Base-by-base conservation (phyloP, 1,140 invertebrate species). In the Temnothorax longispinosus region DNA sequence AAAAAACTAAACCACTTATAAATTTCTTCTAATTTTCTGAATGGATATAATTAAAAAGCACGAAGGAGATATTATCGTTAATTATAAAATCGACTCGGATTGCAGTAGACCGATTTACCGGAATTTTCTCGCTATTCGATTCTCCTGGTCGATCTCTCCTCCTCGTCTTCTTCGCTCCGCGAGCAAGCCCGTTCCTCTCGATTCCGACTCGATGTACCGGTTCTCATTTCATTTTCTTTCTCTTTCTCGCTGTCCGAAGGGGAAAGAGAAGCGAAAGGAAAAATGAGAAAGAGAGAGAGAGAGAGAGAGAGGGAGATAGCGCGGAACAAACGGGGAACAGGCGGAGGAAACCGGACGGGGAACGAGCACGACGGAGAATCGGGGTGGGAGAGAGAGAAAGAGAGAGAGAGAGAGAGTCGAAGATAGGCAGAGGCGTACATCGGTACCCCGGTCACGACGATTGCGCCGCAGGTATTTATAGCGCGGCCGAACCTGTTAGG, bases 381-480 rank as follows among this genome's bases (percentile, higher is more conserved):
- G 41, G 44, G n/a, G 64, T 54, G 56, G 77, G 41, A 35, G 52
- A 27, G 27, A 38, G 32, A 41, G 67, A 75, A 15, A 65, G 38
- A 81, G n/a, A 32, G 21, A 44, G 52, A 78, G 65, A 71, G 11
- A 47, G 21, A 35, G 15, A 64, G 58, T 27, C 50, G 85, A 71
- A 71, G 86, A 50, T 50, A 85, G 88, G 74, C 54, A 78, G 58
- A 89, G 75, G 71, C 60, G 41, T 67, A 78, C 87, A 89, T 89
- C 84, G 84, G 88, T 86, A 89, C 69, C 41, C 84, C 44, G 87
- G 76, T 93, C 92, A 93, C 89, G 90, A 87, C 85, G 90, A 91
- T 91, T 82, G 89, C 62, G 62, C 44, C 56, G 76, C 44, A 54
- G 84, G 88, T 89, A 89, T 89, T 89, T 89, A 89, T 89, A 89